Evolutionary conservation across 2,113 vertebrate species (phyloP).

Genomic region (Bettongia penicillata): DNA sequence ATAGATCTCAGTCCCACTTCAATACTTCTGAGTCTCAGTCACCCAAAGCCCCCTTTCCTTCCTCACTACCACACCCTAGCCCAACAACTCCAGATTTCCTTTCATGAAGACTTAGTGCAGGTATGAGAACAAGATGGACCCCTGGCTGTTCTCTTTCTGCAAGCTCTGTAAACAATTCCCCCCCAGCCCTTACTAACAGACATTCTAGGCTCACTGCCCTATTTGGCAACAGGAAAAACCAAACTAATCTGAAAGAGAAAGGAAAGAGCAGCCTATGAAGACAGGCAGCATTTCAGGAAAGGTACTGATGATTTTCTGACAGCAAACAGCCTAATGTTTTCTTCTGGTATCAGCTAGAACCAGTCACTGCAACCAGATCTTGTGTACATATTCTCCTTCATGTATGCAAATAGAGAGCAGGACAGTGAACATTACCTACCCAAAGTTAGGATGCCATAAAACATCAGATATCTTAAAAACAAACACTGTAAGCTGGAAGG

Average conservation of each 20-base stretch:
- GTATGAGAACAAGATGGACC: slow-evolving; percentile 32
- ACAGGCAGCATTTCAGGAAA: slow-evolving; percentile 5
- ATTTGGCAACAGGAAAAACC: slow-evolving; percentile 69
- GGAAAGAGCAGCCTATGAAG: slow-evolving; percentile 63
- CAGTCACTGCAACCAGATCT: not conserved
- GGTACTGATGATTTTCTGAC: slow-evolving; percentile 50
- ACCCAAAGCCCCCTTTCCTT: slow-evolving; percentile 8
- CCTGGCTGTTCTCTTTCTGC: slow-evolving; percentile 36
- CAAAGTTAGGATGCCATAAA: slow-evolving; percentile 37
- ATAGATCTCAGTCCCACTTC: not conserved
- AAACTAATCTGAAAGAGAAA: slow-evolving; percentile 44
- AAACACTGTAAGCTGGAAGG: slow-evolving; percentile 18
- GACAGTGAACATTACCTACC: slow-evolving; percentile 53
- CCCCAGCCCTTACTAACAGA: not conserved
- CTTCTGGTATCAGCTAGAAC: slow-evolving; percentile 47
- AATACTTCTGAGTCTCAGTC: not conserved
- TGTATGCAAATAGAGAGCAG: not conserved
- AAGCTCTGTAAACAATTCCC: slow-evolving; percentile 56
- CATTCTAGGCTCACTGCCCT: slow-evolving; percentile 33
- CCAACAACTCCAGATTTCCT: slow-evolving; percentile 10
- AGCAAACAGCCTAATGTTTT: slow-evolving; percentile 41
- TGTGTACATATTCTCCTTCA: not conserved
- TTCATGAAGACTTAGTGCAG: slow-evolving; percentile 43
- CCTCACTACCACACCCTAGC: not conserved
- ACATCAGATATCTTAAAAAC: slow-evolving; percentile 55